phyloP scores from a whole-genome alignment of 2,113 vertebrate species.

The Pedionomus torquatus region DNA sequence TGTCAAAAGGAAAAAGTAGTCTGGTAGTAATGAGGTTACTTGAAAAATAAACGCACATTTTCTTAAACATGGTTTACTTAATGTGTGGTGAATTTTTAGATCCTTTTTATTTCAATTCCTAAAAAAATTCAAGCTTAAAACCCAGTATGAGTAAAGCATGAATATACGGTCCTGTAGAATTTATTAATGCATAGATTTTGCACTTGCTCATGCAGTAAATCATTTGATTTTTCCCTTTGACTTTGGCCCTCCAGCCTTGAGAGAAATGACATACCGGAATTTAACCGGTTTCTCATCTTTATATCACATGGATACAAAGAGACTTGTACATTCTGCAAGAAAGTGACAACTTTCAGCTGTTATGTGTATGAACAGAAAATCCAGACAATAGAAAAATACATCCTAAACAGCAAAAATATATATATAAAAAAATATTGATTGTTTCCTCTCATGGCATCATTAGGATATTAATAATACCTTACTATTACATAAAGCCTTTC shows the following conservation, averaged over 20 bases:
- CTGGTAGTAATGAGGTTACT: slow-evolving; percentile 60
- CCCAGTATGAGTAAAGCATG: not conserved
- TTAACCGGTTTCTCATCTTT: slow-evolving; percentile 57
- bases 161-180: slow-evolving; percentile 35
- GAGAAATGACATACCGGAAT: slow-evolving; percentile 42
- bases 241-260: slow-evolving; percentile 57
- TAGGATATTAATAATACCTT: not conserved
- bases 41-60: slow-evolving; percentile 65
- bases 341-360: not conserved
- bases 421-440: slow-evolving; percentile 16
- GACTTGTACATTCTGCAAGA: not conserved
- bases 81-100: slow-evolving; percentile 43
- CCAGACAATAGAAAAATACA: not conserved
- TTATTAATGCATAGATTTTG: slow-evolving; percentile 61
- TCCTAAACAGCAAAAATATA: slow-evolving; percentile 8
- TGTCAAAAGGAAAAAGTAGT: slow-evolving; percentile 70
- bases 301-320: slow-evolving; percentile 18
- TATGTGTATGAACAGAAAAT: not conserved
- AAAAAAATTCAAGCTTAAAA: not conserved
- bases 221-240: slow-evolving; percentile 54
- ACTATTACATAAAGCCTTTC: not conserved
- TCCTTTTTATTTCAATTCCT: not conserved
- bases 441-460: not conserved
- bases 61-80: slow-evolving; percentile 48
- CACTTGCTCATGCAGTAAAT: slow-evolving; percentile 59